Base-by-base conservation (phyloP, 1,140 invertebrate species). In the Heliconius melpomene region DNA sequence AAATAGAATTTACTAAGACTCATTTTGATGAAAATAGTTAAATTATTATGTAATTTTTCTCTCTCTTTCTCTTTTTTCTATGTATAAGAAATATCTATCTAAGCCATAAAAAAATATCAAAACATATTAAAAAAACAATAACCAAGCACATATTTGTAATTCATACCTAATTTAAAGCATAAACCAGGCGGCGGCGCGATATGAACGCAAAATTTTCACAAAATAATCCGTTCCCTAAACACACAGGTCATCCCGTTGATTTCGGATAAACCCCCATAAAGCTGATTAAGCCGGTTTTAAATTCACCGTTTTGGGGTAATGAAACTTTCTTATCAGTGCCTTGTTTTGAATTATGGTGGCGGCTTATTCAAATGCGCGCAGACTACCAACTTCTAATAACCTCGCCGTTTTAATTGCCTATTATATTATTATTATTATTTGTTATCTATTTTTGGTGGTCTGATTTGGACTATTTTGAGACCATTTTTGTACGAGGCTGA, bases 231-330 rank as follows among this genome's bases (percentile, higher is more conserved):
- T 84, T 80, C 85, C 90, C 90, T 93, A 91, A 93, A 87, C 88
- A 92, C 90, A 94, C 92, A 93, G 91, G 90, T 93, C 83, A 82
- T 79, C 79, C 80, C 85, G 81, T 86, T 87, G 88, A 89, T 88
- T 87, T 87, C 87, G 86, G 88, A 91, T 90, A 90, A 89, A 88
- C 86, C 88, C 77, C 87, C 88, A 86, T 89, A 89, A 88, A 89
- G 87, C 89, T 91, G 90, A 93, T 94, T 92, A 94, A 91, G 86
- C 89, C 85, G 88, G 89, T 93, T 94, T 92, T 90, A 93, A 94
- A 93, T 92, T 91, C 90, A 89, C 82, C 90, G 87, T 91, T 92
- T 74, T 83, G 89, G 90, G 23, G 86, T 93, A 94, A 94, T 94
- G 92, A 93, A 94, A 93, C 86, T 94, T 93, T 89, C 92, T 93